Base-by-base conservation (phyloP, 2,888 invertebrate genomes). In the Drosophila monieri region DNA sequence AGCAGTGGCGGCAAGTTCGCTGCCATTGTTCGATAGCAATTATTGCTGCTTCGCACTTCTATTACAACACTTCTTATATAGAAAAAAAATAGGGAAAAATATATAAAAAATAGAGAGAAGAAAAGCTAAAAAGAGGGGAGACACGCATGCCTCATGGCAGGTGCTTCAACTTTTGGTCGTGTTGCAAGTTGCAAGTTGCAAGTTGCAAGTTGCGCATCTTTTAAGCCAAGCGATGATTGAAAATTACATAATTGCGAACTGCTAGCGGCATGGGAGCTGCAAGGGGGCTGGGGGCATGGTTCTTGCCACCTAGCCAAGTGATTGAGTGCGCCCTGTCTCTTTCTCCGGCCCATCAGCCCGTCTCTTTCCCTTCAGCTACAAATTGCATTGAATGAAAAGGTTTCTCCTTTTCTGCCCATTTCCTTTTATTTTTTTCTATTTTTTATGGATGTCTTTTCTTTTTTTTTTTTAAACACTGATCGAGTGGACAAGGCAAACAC, bases 241-340 rank as follows among this genome's bases (percentile, higher is more conserved):
- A 84, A 84, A 86, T 88, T 84, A 86, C 87, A 84, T 84, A 84
- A 84, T 88, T 84, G 87, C 87, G 61, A 18, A 18, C 1, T 18
- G 18, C 18, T 18, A 18, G 18, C 1, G 18, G 18, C 18, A 1
- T 18, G 18, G 18, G 18, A 18, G 18, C 18, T 18, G 1, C 18
- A 18, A 18, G 2, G 18, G 18, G 18, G 2, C 18, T 1, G 18
- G 18, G 54, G 43, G 44, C 10, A 46, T 8, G 41, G 10, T 41
- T 58, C 15, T 41, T 59, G 21, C 59, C 30, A 51, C 39, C 37
- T 27, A 35, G 52, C 52, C 48, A 73, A 72, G 61, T 68, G 68
- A 65, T 66, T 46, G 67, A 65, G 67, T 27, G 55, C 30, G 35
- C 27, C 18, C 65, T 27, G 46, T 23, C 53, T 23, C 35, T 32